Conservation (phyloP, 2,113 vertebrate genomes). For the Apodemus speciosus region DNA sequence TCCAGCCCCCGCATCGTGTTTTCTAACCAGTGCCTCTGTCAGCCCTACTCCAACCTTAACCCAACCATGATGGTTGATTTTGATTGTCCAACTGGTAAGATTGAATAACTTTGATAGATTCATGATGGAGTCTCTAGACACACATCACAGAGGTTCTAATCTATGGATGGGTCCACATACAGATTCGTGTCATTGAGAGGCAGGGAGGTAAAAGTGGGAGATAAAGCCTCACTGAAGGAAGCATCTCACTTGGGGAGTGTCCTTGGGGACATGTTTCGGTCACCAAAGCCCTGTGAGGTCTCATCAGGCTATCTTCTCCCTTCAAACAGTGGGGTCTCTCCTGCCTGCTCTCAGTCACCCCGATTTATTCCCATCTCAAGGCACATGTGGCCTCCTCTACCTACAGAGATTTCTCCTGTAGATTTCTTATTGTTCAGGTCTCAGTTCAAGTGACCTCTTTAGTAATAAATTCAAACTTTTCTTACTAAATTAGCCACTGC, state of each 20-base stretch:
- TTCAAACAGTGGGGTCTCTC: too few species aligned
- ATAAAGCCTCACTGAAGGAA: not conserved
- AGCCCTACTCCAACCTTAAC: not conserved
- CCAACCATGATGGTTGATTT: not conserved
- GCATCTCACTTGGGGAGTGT: not conserved
- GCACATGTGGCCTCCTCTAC: fast-evolving
- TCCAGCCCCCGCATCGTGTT: not conserved
- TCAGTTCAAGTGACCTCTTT: not conserved
- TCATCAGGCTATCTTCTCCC: too few species aligned
- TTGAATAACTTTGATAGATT: not conserved
- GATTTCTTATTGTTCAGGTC: not conserved
- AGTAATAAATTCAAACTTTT: not conserved
- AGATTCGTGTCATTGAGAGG: too few species aligned
- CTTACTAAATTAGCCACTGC: too few species aligned
- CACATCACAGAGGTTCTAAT: not conserved
- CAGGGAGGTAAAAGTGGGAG: not conserved
- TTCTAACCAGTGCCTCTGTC: not conserved
- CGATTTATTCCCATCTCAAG: not conserved
- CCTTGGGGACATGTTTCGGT: not conserved
- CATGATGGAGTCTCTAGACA: not conserved
- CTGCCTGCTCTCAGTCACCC: not conserved
- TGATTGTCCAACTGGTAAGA: not conserved
- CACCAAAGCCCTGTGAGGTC: not conserved
- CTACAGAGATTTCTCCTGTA: not conserved
- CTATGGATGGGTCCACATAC: not conserved